Evolutionary conservation across 2,888 invertebrate species (phyloP).

Genomic region (Caenorhabditis angaria): DNA sequence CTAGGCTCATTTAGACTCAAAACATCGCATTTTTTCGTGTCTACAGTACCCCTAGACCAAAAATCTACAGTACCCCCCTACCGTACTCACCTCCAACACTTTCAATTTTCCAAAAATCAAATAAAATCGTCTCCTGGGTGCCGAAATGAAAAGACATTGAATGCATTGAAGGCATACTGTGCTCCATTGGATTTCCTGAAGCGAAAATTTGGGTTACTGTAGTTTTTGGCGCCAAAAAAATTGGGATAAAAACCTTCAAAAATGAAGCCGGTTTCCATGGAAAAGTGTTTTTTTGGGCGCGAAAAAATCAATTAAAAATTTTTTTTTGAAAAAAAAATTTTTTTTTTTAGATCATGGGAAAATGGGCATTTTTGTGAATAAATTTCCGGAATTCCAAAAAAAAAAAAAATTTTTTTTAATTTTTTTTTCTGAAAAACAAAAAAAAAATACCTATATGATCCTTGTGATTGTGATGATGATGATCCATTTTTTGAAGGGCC

Average conservation of each 20-base stretch:
- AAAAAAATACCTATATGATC: conserved; percentile 10
- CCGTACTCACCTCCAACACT: conserved; percentile 56
- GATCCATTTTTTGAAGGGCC: conserved; percentile 3
- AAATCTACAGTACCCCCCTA: too few species aligned
- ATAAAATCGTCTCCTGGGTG: conserved; percentile 62
- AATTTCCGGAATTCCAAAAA: background rate
- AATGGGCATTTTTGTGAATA: background rate
- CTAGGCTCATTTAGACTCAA: background rate
- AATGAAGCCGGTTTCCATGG: background rate
- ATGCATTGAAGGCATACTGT: conserved; percentile 48
- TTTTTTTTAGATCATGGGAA: too few species aligned
- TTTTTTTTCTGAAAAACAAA: background rate
- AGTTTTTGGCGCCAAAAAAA: too few species aligned
- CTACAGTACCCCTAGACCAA: too few species aligned
- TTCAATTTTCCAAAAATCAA: conserved; percentile 64
- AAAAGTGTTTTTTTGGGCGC: background rate
- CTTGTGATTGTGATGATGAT: conserved; percentile 5
- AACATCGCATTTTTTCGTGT: background rate
- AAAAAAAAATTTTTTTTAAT: background rate
- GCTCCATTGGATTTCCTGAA: conserved; percentile 16
- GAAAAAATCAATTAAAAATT: background rate
- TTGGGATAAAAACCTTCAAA: background rate
- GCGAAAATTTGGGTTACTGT: background rate
- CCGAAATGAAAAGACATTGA: conserved; percentile 60
- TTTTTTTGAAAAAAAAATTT: background rate